Evolutionary conservation across 2,888 invertebrate genomes (phyloP).

Genomic region (Drosophila paramelanica): DNA sequence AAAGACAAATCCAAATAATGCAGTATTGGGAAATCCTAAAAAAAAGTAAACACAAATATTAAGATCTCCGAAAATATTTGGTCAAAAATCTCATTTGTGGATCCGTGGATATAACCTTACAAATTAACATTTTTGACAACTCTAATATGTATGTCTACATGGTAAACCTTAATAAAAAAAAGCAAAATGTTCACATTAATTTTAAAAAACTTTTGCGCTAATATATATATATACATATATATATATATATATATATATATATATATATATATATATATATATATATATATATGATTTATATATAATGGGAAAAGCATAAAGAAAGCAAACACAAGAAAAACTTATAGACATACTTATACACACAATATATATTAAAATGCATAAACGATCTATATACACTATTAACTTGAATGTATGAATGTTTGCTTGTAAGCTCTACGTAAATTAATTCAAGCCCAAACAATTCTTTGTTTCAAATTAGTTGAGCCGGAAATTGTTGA

Average conservation of each 20-base stretch:
- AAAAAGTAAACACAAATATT: conserved; percentile 1
- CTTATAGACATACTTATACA: conserved; percentile 41
- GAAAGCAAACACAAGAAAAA: conserved; percentile 28
- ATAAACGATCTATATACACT: conserved; percentile 61
- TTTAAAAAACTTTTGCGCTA: conserved; percentile 36
- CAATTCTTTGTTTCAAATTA: conserved; percentile 8
- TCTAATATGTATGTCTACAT: conserved; percentile 15
- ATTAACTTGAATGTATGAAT: conserved; percentile 67
- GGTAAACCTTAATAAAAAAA: conserved; percentile 6
- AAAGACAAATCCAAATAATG: background rate
- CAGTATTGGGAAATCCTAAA: background rate
- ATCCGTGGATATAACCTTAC: background rate
- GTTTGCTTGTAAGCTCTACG: conserved; percentile 61
- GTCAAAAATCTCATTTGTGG: conserved; percentile 3
- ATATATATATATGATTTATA: background rate
- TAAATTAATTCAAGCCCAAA: conserved; percentile 28
- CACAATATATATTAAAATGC: conserved; percentile 41
- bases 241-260: conserved; percentile 7
- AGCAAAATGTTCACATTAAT: conserved; percentile 28
- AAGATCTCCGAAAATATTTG: conserved; percentile 12
- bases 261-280: conserved; percentile 11
- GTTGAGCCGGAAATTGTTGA: conserved; percentile 11
- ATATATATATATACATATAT: background rate
- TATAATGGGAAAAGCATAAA: conserved; percentile 6
- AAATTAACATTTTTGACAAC: conserved; percentile 1